Base-by-base conservation (phyloP, 2,888 invertebrate species). In the Pollenia griseotomentosa region DNA sequence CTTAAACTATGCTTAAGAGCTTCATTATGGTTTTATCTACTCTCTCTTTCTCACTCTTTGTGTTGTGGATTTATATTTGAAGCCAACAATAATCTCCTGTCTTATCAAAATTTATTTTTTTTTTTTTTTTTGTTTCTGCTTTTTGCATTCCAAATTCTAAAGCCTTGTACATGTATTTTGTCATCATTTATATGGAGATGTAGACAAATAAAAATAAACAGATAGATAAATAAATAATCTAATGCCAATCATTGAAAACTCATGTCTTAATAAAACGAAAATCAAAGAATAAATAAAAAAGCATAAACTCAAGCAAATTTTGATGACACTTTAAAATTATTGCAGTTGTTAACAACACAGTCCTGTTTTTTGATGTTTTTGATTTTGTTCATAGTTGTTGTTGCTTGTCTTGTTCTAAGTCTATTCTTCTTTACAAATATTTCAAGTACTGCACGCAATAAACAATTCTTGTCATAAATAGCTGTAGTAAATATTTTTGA, bases 261-360 rank as follows among this genome's bases (percentile, higher is more conserved):
- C 19, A 79, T 48, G 10, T 51, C 42, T 42, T 14, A 55, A 14
- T 55, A 66, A n/a, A 46, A 16, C 19, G 2, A 71, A 48, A 42
- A 46, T 40, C 9, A 44, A 44, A 16, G 46, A 19, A 55, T 33
- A 16, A 81, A 33, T 14, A 55, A 11, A 46, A 57, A 2, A 40
- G 12, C 1, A 46, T 42, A 14, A 16, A 65, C 16, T 66, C 23
- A 42, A 68, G 61, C 44, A 77, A 81, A 53, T 66, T 53, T 11
- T 80, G 65, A 80, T 73, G 57, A 71, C 66, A 73, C 48, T 87
- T 81, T 55, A 77, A 68, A 81, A 57, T 77, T 66, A 77, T 84
- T 81, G 63, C 66, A 68, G 33, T 73, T 77, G 42, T 77, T 48
- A 79, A n/a, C 33, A 53, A 48, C n/a, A 66, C 16, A 51, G 33